phyloP scores from a whole-genome alignment of 2,113 vertebrate genomes.

The Mobula birostris region DNA sequence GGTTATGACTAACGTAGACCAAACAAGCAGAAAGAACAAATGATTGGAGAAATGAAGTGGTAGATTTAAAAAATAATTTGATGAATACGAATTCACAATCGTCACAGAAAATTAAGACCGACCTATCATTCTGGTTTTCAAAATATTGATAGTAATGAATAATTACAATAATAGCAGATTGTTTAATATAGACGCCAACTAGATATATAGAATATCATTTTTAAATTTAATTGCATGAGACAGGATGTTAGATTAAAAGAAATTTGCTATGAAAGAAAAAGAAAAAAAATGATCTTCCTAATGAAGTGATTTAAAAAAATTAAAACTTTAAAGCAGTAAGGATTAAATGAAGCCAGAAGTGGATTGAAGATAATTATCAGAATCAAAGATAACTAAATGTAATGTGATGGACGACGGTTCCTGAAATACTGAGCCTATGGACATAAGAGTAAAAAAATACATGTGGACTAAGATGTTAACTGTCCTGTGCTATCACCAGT shows the following conservation, averaged over 20 bases:
- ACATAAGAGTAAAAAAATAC: too few relatives aligned
- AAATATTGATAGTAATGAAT: background rate
- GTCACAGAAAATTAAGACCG: background rate
- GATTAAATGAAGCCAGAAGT: background rate
- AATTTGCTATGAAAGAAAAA: background rate
- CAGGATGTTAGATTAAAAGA: background rate
- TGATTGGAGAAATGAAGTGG: too few relatives aligned
- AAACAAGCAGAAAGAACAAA: too few relatives aligned
- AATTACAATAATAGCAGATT: background rate
- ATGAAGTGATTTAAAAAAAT: background rate
- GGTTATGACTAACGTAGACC: too few relatives aligned
- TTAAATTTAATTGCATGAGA: background rate
- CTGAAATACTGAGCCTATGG: background rate
- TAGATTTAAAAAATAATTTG: too few relatives aligned
- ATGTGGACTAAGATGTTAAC: too few relatives aligned
- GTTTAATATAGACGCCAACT: background rate
- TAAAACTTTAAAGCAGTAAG: background rate
- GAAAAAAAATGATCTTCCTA: background rate
- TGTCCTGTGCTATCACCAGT: too few relatives aligned
- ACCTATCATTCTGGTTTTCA: background rate
- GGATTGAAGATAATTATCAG: background rate
- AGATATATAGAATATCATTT: background rate
- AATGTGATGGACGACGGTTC: background rate
- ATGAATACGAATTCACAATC: too few relatives aligned
- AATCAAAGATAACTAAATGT: background rate